A percentile compares a stretch with the other conserved stretches of the same genome.
Evolutionary conservation across 37 sponge, comb jelly and placozoan genomes (phyloP).

Genomic region (Aplysina aerophoba): DNA sequence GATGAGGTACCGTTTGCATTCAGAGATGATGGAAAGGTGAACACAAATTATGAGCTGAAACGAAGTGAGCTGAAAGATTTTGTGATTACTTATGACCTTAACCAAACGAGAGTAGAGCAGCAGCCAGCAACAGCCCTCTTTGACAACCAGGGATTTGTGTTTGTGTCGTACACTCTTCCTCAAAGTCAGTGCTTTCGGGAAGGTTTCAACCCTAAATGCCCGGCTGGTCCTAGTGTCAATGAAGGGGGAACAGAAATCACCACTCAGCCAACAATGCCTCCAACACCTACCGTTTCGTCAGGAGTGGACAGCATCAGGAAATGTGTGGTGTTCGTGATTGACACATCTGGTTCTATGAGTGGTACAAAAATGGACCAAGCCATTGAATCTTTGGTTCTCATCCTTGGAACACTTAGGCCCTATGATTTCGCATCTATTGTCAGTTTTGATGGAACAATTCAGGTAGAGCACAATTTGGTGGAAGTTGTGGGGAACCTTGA

Average conservation of each 20-base stretch:
- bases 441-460: not conserved
- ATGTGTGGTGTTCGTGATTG: conserved; percentile 27
- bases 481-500: not conserved
- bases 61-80: conserved; percentile 14
- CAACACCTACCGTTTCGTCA: not conserved
- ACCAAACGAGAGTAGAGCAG: not conserved
- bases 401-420: not conserved
- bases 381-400: conserved; percentile 9
- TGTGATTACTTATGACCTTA: conserved; percentile 25
- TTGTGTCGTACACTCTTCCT: conserved; percentile 38
- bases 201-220: conserved; percentile 3
- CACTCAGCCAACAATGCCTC: not conserved
- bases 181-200: conserved; percentile 8
- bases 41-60: not conserved
- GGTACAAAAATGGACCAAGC: conserved; percentile 14
- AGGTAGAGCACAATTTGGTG: not conserved
- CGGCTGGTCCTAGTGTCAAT: not conserved
- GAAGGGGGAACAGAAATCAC: not conserved
- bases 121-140: conserved; percentile 4
- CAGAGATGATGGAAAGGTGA: not conserved
- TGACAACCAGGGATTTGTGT: conserved; percentile 32
- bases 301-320: not conserved
- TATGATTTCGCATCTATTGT: conserved; percentile 14
- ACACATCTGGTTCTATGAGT: conserved; percentile 22
- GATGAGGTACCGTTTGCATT: conserved; percentile 13